Conservation (phyloP, 2,113 vertebrate species). For the Nibea coibor region DNA sequence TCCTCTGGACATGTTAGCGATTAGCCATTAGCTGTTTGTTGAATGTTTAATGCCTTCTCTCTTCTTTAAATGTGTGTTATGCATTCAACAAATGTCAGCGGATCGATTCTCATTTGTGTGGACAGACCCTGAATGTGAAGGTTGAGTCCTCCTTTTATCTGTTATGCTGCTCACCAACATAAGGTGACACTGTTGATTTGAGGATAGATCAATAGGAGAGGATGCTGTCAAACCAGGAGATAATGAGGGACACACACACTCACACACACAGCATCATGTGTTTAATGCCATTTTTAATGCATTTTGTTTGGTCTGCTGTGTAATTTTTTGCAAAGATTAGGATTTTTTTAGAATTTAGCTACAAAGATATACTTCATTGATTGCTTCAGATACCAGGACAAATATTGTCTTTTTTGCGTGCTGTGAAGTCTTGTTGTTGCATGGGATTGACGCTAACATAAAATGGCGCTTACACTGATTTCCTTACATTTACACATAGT, state of each 20-base stretch:
- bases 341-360: not conserved
- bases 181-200: slow-evolving; percentile 45
- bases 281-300: not conserved
- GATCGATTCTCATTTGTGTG: slow-evolving; percentile 51
- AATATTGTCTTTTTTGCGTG: not conserved
- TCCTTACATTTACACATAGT: not conserved
- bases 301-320: not conserved
- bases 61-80: not conserved
- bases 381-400: not conserved
- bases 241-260: slow-evolving; percentile 8
- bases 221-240: slow-evolving; percentile 23
- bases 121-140: slow-evolving; percentile 21
- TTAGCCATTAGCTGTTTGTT: slow-evolving; percentile 26
- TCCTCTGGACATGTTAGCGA: slow-evolving; percentile 7
- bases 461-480: not conserved
- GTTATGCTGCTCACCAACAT: slow-evolving; percentile 32
- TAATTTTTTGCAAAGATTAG: not conserved
- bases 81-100: slow-evolving; percentile 34
- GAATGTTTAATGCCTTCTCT: slow-evolving; percentile 25
- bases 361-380: not conserved
- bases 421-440: not conserved
- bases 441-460: not conserved
- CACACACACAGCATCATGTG: not conserved
- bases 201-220: slow-evolving; percentile 43
- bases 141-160: slow-evolving; percentile 10